Conservation (phyloP, 2,797 vertebrate genomes). For the Artibeus lituratus region DNA sequence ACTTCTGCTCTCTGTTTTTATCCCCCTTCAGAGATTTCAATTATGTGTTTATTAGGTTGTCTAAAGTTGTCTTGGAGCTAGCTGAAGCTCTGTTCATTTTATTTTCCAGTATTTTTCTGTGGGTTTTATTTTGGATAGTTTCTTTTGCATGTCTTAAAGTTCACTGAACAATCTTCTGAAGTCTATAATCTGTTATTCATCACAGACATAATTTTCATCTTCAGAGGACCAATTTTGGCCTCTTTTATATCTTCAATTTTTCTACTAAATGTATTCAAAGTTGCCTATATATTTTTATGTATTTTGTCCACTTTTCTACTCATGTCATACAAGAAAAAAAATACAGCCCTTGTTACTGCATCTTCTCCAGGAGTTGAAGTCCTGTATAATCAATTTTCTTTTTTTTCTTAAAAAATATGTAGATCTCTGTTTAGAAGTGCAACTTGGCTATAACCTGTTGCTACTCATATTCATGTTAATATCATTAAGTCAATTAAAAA, state of each 20-base stretch:
- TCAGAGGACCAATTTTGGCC: not conserved
- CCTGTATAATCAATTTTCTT: not conserved
- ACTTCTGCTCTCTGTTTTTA: not conserved
- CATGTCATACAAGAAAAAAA: not conserved
- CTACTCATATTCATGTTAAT: not conserved
- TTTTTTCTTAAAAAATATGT: not conserved
- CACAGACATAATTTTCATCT: not conserved
- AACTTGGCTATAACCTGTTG: not conserved
- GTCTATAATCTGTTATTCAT: not conserved
- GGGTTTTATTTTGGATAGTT: not conserved
- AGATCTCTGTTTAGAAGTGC: not conserved
- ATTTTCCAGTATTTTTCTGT: not conserved
- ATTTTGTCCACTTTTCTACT: not conserved
- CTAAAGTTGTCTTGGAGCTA: not conserved
- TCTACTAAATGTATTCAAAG: not conserved
- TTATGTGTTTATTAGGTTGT: not conserved
- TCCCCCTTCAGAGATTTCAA: not conserved
- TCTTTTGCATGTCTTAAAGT: not conserved
- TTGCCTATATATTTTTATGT: not conserved
- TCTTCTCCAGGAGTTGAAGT: not conserved
- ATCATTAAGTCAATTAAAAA: conserved; percentile 35
- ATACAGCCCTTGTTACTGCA: not conserved
- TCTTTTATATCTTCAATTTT: not conserved
- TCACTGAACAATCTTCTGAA: not conserved
- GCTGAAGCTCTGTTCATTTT: not conserved